Evolutionary conservation across 2,113 vertebrate species (phyloP).

Genomic region (Illadopsis cleaveri): DNA sequence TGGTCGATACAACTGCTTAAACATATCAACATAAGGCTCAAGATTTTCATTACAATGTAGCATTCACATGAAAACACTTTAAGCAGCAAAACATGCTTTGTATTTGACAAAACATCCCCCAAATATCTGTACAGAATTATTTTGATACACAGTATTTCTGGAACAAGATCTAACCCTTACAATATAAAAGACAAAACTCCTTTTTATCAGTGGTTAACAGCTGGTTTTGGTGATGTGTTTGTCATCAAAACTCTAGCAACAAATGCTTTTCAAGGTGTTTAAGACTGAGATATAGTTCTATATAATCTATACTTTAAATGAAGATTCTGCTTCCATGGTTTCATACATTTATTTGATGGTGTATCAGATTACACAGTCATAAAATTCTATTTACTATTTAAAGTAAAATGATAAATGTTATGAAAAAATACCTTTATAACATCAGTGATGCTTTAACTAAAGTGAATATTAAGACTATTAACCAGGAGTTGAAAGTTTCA

Average conservation of each 20-base stretch:
- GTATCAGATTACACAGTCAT: slow-evolving; percentile 55
- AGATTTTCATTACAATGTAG: slow-evolving; percentile 72
- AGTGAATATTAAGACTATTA: slow-evolving; percentile 59
- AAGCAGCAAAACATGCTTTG: slow-evolving; percentile 75
- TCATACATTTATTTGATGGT: slow-evolving; percentile 44
- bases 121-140: slow-evolving; percentile 40
- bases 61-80: slow-evolving; percentile 74
- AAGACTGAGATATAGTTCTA: not conserved
- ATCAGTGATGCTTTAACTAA: slow-evolving; percentile 60
- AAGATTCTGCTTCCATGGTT: slow-evolving; percentile 57
- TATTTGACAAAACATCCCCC: slow-evolving; percentile 62
- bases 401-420: slow-evolving; percentile 66
- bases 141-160: slow-evolving; percentile 3
- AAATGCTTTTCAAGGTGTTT: not conserved
- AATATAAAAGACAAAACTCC: not conserved
- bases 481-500: slow-evolving; percentile 35
- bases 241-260: slow-evolving; percentile 15
- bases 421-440: slow-evolving; percentile 55
- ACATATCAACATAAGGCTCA: slow-evolving; percentile 70
- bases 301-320: not conserved
- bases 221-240: slow-evolving; percentile 25
- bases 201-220: slow-evolving; percentile 26
- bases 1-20: slow-evolving; percentile 67
- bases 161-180: slow-evolving; percentile 28
- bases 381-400: slow-evolving; percentile 58